phyloP scores from a whole-genome alignment of 2,888 invertebrate genomes.

The Caenorhabditis sp. region DNA sequence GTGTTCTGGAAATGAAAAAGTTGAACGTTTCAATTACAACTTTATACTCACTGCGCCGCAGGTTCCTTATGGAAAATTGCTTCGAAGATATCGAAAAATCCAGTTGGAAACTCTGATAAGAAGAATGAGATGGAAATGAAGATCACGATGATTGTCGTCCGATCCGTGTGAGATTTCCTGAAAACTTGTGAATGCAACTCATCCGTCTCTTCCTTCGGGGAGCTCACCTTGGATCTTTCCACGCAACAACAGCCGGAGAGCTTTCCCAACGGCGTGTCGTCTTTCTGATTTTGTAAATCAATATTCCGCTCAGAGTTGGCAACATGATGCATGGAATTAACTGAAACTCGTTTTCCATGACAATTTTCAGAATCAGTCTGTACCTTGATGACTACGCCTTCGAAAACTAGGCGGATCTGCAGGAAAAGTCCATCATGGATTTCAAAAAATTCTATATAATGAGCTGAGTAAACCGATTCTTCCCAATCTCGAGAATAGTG shows the following conservation, averaged over 20 bases:
- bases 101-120: not conserved
- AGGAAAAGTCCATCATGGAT: not conserved
- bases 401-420: not conserved
- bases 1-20: not conserved
- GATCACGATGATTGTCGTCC: not conserved
- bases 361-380: slow-evolving; percentile 7
- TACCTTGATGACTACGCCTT: slow-evolving; percentile 18
- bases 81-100: not conserved
- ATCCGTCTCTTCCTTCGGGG: no score
- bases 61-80: not conserved
- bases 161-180: not conserved
- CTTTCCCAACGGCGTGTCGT: no score
- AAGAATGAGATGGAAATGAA: not conserved
- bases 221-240: not conserved
- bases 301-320: not conserved
- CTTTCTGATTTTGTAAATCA: not conserved
- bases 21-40: not conserved
- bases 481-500: not conserved
- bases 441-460: not conserved
- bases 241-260: no score
- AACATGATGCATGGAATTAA: not conserved
- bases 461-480: not conserved
- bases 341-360: no score
- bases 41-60: not conserved
- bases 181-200: no score